Conservation (phyloP, 2,888 invertebrate species). For the Prosapia bicincta region DNA sequence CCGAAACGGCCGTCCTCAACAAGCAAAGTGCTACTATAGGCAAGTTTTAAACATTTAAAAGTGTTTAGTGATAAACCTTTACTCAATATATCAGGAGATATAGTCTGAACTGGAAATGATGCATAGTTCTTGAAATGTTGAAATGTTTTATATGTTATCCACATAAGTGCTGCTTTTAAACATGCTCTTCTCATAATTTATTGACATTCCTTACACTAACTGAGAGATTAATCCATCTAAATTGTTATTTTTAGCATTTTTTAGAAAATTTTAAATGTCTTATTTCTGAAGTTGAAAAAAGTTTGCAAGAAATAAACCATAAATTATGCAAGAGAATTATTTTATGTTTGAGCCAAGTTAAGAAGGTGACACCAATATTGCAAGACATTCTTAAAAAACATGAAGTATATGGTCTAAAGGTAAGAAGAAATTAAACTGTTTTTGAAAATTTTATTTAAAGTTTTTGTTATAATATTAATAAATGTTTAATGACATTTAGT, state of each 20-base stretch:
- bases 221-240: too few species aligned
- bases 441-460: too few species aligned
- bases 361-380: not conserved
- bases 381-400: not conserved
- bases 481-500: too few species aligned
- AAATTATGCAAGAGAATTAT: not conserved
- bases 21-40: too few species aligned
- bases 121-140: not conserved
- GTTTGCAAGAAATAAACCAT: not conserved
- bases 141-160: not conserved
- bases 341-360: not conserved
- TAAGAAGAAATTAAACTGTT: not conserved
- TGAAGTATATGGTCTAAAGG: not conserved
- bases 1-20: too few species aligned
- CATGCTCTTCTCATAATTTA: not conserved
- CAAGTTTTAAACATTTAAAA: too few species aligned
- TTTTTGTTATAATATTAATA: too few species aligned
- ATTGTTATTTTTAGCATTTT: not conserved
- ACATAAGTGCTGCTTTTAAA: not conserved
- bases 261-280: not conserved
- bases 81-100: not conserved
- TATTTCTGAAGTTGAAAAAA: not conserved
- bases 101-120: too few species aligned
- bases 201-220: not conserved
- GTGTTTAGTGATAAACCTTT: too few species aligned